These are phyloP conservation scores for Teleiodes luculella DNA, from an alignment of 2,888 invertebrate genomes.

Conservation along the genomic window DNA sequence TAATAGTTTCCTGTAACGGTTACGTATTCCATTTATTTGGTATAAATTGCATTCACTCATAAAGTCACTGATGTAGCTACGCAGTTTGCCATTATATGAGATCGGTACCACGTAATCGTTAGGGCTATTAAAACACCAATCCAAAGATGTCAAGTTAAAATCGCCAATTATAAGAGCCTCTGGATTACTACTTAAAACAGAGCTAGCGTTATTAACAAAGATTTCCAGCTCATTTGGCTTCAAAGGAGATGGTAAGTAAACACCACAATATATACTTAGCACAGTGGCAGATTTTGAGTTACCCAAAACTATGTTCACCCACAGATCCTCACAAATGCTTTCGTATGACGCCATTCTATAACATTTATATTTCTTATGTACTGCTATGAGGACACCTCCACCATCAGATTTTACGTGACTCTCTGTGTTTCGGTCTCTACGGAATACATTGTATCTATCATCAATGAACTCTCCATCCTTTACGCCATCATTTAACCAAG, in stretches of 20 bases:
- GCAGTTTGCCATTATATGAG: not conserved
- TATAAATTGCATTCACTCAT: not conserved
- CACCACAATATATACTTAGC: too few relatives aligned
- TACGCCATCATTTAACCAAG: constrained; percentile 20
- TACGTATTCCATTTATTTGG: not conserved
- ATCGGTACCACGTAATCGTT: not conserved
- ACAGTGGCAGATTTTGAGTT: not conserved
- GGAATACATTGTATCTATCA: constrained; percentile 9
- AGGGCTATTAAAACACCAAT: not conserved
- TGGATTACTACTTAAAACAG: not conserved
- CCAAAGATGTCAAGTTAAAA: not conserved
- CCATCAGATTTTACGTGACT: not conserved
- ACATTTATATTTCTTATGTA: not conserved
- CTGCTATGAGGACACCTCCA: constrained; percentile 5
- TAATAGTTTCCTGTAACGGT: not conserved
- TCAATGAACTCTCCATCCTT: constrained; percentile 17
- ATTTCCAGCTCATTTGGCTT: not conserved
- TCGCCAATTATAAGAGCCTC: not conserved
- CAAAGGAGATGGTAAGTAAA: too few relatives aligned
- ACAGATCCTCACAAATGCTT: not conserved
- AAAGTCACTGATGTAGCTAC: not conserved
- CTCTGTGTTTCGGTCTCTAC: constrained; percentile 11
- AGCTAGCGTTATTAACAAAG: not conserved
- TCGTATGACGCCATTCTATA: not conserved
- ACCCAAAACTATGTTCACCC: not conserved